A percentile compares a stretch with the other conserved stretches of the same genome.
Evolutionary conservation across 2,113 vertebrate species (phyloP).

Genomic region (Forbesichthys papilliferus): DNA sequence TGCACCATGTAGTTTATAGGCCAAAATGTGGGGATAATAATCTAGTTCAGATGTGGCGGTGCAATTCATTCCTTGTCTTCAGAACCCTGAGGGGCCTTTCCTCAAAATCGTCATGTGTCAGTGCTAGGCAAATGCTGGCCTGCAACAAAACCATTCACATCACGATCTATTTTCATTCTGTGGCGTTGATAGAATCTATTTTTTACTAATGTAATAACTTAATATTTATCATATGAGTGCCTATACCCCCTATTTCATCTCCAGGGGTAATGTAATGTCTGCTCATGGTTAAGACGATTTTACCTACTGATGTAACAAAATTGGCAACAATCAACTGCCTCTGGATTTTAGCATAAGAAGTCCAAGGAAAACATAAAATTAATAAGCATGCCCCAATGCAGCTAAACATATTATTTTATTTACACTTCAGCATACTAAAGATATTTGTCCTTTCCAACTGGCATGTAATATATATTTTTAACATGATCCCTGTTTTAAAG

Average conservation of each 20-base stretch:
- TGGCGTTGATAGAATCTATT: constrained; percentile 2
- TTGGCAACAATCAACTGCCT: constrained; percentile 20
- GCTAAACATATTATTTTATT: constrained; percentile 4
- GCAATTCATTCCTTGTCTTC: background rate
- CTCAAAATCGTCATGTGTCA: background rate
- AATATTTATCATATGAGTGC: constrained; percentile 15
- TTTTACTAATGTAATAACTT: background rate
- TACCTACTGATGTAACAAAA: constrained; percentile 26
- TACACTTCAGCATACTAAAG: background rate
- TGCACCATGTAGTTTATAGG: background rate
- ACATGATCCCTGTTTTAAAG: background rate
- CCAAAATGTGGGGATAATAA: background rate
- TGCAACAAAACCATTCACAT: background rate
- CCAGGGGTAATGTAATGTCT: constrained; percentile 22
- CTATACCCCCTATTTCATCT: constrained; percentile 12
- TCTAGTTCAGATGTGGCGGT: background rate
- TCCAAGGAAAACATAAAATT: background rate
- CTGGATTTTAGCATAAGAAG: background rate
- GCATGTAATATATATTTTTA: background rate
- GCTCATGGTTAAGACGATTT: constrained; percentile 17
- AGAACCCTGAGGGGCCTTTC: background rate
- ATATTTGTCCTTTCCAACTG: background rate
- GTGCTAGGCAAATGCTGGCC: constrained; percentile 2
- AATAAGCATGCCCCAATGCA: constrained; percentile 16
- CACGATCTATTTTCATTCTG: background rate